phyloP scores from a whole-genome alignment of 2,888 invertebrate genomes.

The Drosophila leonis region DNA sequence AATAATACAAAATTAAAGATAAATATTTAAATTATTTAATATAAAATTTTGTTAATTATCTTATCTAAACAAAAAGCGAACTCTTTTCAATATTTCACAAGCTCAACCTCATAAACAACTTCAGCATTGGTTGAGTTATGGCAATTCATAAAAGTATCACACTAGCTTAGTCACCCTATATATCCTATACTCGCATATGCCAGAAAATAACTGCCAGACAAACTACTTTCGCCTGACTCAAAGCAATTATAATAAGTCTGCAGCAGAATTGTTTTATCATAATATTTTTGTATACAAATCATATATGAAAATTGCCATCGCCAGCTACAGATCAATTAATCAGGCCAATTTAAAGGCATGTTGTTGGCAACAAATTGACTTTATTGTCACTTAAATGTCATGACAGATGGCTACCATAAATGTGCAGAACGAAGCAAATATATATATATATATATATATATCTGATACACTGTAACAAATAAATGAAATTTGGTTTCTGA shows the following conservation, averaged over 20 bases:
- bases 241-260: background rate
- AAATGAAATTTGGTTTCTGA: background rate
- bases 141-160: background rate
- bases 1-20: too few relatives aligned
- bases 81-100: background rate
- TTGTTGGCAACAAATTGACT: conserved; percentile 31
- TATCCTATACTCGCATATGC: too few relatives aligned
- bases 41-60: too few relatives aligned
- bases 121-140: background rate
- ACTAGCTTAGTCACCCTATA: background rate
- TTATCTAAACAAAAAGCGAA: too few relatives aligned
- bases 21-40: too few relatives aligned
- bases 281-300: conserved; percentile 6
- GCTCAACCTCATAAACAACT: background rate
- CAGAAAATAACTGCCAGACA: background rate
- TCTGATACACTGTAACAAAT: background rate
- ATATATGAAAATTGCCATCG: background rate
- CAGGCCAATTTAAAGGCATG: conserved; percentile 6
- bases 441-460: background rate
- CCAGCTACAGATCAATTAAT: conserved; percentile 14
- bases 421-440: background rate
- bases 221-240: background rate
- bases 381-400: conserved; percentile 34
- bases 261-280: background rate
- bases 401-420: conserved; percentile 6